Conservation (phyloP, 2,113 vertebrate genomes). For the Neofelis nebulosa region DNA sequence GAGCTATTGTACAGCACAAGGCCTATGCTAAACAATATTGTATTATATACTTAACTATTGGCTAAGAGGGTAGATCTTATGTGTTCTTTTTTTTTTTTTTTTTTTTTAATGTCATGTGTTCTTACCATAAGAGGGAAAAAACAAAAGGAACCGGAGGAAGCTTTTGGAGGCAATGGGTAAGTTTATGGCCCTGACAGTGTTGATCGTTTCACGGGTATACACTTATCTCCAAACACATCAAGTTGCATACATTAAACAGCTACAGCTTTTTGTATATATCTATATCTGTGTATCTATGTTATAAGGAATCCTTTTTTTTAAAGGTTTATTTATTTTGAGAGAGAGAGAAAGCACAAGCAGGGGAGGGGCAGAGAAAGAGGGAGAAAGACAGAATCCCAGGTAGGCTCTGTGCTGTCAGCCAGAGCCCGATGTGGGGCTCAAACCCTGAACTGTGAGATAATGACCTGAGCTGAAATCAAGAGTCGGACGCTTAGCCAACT, state of each 20-base stretch:
- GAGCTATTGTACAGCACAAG: neutral
- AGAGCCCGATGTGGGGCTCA: no score
- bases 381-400: no score
- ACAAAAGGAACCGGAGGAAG: neutral
- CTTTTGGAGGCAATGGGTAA: neutral
- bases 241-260: neutral
- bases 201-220: neutral
- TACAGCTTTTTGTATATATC: neutral
- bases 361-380: no score
- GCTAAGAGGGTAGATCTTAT: neutral
- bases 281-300: neutral
- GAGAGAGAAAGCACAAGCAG: no score
- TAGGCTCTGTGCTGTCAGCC: no score
- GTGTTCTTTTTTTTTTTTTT: neutral
- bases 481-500: no score
- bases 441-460: no score
- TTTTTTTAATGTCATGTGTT: neutral
- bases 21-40: neutral
- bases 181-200: neutral
- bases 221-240: neutral
- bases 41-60: neutral
- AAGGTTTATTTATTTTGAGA: no score
- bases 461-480: no score
- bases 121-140: neutral
- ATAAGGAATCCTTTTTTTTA: no score